A percentile compares a stretch with the other conserved stretches of the same genome.
These are phyloP conservation scores for Eucriotettix oculatus DNA, from an alignment of 2,888 invertebrate species.

Conservation along the genomic window DNA sequence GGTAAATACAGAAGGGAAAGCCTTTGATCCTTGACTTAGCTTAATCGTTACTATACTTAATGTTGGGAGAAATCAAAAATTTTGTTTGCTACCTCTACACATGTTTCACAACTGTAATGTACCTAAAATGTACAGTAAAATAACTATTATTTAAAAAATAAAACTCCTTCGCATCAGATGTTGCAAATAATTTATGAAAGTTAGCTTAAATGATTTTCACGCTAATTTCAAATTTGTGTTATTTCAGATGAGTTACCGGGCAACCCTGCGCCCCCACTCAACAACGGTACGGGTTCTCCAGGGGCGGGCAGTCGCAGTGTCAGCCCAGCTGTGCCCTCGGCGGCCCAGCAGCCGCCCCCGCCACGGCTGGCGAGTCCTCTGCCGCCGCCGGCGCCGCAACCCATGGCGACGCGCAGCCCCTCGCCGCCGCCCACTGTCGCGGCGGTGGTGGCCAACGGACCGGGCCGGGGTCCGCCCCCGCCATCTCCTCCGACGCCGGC, in stretches of 20 bases:
- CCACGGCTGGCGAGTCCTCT: neutral
- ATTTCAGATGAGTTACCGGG: constrained; percentile 28
- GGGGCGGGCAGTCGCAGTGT: constrained; percentile 45
- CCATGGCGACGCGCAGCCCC: constrained; percentile 38
- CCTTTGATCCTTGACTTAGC: no score
- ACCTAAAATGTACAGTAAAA: no score
- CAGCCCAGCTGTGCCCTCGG: constrained; percentile 33
- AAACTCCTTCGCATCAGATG: no score
- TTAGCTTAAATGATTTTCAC: no score
- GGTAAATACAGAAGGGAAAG: no score
- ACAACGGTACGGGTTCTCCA: constrained; percentile 28
- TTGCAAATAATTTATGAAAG: no score
- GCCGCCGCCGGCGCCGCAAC: constrained; percentile 2
- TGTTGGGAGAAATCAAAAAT: no score
- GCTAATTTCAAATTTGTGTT: neutral
- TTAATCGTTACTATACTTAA: no score
- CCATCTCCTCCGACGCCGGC: constrained; percentile 35
- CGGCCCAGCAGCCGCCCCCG: constrained; percentile 2
- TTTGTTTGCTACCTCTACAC: no score
- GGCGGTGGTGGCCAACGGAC: constrained; percentile 15
- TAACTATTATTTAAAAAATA: no score
- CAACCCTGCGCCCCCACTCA: constrained; percentile 10
- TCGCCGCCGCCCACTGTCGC: constrained; percentile 22
- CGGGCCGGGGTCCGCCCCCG: constrained; percentile 19
- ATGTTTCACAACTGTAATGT: no score